These are phyloP conservation scores for Tyrannus savana DNA, from an alignment of 2,113 vertebrate species.

Conservation along the genomic window DNA sequence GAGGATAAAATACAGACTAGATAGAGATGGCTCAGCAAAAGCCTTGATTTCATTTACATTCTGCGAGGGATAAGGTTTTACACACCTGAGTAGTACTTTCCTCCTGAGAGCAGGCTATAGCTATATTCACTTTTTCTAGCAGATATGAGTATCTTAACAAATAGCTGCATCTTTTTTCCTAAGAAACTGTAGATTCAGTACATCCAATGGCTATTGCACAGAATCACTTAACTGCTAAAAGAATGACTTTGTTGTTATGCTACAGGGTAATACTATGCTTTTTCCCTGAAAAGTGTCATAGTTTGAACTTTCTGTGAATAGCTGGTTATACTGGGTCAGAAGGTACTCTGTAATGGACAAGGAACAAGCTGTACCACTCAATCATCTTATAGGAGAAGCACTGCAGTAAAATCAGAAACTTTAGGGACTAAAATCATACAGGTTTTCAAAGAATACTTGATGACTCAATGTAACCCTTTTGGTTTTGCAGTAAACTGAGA, in stretches of 20 bases:
- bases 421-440: not conserved
- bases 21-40: not conserved
- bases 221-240: not conserved
- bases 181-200: not conserved
- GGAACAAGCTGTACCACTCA: not conserved
- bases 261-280: not conserved
- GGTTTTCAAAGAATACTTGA: not conserved
- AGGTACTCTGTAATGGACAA: not conserved
- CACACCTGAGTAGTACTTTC: not conserved
- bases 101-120: not conserved
- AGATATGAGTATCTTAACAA: not conserved
- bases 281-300: not conserved
- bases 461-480: not conserved
- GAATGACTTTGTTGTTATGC: not conserved
- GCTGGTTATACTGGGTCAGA: not conserved
- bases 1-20: not conserved
- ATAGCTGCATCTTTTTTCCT: not conserved
- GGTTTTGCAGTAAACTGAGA: conserved; percentile 66
- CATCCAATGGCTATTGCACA: not conserved
- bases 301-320: not conserved
- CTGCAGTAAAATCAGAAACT: not conserved
- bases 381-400: not conserved
- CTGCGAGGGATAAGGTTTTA: not conserved
- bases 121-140: not conserved
- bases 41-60: not conserved